Percentiles rank a stretch among this genome's conserved stretches.
Conservation (phyloP, 1,140 invertebrate genomes). For the Neodiprion lecontei region DNA sequence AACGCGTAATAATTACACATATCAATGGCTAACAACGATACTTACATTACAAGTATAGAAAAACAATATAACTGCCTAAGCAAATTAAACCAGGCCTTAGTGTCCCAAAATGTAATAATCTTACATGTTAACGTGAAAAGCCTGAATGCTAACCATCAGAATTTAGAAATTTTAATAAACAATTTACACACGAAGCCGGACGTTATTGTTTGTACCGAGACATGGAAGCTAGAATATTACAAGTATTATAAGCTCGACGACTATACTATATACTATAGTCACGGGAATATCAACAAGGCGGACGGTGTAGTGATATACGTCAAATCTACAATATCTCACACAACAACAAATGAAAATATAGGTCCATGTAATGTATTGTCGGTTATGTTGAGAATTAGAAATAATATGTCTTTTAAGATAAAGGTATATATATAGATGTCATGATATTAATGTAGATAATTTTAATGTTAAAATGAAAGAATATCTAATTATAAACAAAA, state of each 20-base stretch:
- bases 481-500: not conserved
- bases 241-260: not conserved
- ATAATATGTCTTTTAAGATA: not conserved
- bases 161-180: not conserved
- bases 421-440: not conserved
- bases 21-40: not conserved
- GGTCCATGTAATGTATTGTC: not conserved
- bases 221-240: not conserved
- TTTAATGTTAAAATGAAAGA: not conserved
- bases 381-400: too few relatives aligned
- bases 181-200: not conserved
- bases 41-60: not conserved
- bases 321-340: not conserved
- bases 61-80: not conserved
- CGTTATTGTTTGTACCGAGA: not conserved
- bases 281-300: not conserved
- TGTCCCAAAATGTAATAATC: not conserved
- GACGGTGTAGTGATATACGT: not conserved
- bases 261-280: not conserved
- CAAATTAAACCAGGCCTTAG: not conserved
- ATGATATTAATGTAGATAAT: not conserved
- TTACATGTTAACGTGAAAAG: slow-evolving; percentile 4
- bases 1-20: not conserved
- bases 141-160: not conserved
- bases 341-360: not conserved